Conservation (phyloP, 2,888 invertebrate genomes). For the Aphrophora alni region DNA sequence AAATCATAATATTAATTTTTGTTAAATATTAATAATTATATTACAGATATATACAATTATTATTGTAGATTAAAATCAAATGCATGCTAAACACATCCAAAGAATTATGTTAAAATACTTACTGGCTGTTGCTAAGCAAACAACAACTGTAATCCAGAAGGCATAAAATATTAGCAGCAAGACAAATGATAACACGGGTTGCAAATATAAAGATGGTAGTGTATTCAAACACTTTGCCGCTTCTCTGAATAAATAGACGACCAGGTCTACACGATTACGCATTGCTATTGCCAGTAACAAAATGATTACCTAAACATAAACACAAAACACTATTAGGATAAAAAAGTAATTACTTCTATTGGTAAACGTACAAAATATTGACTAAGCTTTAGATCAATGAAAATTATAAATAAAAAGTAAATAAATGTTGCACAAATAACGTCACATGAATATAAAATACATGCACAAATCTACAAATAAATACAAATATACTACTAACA, state of each 20-base stretch:
- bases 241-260: constrained; percentile 86
- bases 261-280: constrained; percentile 80
- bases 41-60: too few relatives aligned
- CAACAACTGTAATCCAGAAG: constrained; percentile 87
- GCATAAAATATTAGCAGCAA: constrained; percentile 78
- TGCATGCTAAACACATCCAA: too few relatives aligned
- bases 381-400: too few relatives aligned
- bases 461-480: too few relatives aligned
- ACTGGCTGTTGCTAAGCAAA: constrained; percentile 86
- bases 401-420: too few relatives aligned
- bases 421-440: too few relatives aligned
- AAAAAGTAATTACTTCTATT: not conserved
- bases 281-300: constrained; percentile 76
- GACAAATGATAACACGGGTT: constrained; percentile 83
- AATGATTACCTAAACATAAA: constrained; percentile 68
- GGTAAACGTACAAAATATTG: constrained; percentile 12
- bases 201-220: constrained; percentile 84
- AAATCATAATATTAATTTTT: too few relatives aligned
- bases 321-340: constrained; percentile 13
- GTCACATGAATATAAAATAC: too few relatives aligned
- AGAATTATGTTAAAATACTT: constrained; percentile 57
- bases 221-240: constrained; percentile 86
- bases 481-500: too few relatives aligned
- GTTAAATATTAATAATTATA: too few relatives aligned
- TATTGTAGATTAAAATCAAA: too few relatives aligned